Evolutionary conservation across 1,140 invertebrate species (phyloP), one percentile per base, ranked within the genome.

Genomic region (Microplitis mediator): DNA sequence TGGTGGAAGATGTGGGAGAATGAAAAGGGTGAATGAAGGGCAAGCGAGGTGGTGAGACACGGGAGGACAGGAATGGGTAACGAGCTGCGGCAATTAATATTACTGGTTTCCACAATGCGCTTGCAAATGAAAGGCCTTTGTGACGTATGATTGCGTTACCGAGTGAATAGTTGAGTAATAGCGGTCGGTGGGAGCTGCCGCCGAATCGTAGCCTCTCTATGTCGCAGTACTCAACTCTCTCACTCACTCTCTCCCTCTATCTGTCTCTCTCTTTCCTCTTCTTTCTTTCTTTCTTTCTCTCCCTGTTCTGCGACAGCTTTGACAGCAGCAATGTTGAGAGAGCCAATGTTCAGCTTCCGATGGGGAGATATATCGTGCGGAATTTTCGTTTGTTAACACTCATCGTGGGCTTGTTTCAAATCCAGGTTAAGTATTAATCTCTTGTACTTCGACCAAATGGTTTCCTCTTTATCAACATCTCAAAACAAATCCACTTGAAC

Each of bases 111-210:
- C 85, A 87, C 86, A 87, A 87, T 87, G 86, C 84, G 84, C 86
- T 86, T 86, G 86, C 86, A 87, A 87, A 86, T 87, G 86, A 87
- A 87, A 86, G 86, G 84, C 83, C 85, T 87, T 87, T 87, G 86
- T 87, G 86, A 87, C 86, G 86, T 86, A 84, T 87, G 86, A 87
- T 87, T 86, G 84, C 85, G 85, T 84, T 86, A 83, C 81, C 85
- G 81, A 85, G 84, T 87, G 86, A 87, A 87, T 86, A 86, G 83
- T 82, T 87, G 86, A 87, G 82, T 86, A 85, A 87, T 87, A 85
- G 86, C 80, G 81, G 81, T 83, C 77, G 79, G 78, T 80, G 79
- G 51, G 77, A 61, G 77, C 77, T 75, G 78, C 78, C 78, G 74
- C 66, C 62, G 11, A 64, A 64, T 50, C 36, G 62, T 61, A 11